phyloP scores from a whole-genome alignment of 92 coral and sea anemone species.

The Desmophyllum pertusum region DNA sequence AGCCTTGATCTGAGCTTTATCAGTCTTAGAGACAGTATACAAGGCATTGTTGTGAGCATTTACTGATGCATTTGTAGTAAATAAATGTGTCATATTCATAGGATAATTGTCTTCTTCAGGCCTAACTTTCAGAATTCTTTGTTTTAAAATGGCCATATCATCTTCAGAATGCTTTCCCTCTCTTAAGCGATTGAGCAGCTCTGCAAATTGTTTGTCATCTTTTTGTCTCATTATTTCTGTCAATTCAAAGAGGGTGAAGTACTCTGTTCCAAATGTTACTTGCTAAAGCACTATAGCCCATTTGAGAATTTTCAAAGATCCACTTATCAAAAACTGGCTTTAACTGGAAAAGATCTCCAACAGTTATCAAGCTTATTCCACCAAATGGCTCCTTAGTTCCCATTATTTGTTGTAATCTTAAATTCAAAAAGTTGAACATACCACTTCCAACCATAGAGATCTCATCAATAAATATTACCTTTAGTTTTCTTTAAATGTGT shows the following conservation, averaged over 20 bases:
- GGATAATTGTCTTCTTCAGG: too few species aligned
- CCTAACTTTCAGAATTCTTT: too few species aligned
- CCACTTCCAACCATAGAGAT: conserved; percentile 66
- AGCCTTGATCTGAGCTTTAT: conserved; percentile 57
- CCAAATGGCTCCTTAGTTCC: too few species aligned
- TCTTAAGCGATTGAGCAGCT: conserved; percentile 62
- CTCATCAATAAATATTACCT: conserved; percentile 59
- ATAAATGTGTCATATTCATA: too few species aligned
- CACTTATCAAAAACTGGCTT: conserved; percentile 52
- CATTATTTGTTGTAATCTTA: too few species aligned
- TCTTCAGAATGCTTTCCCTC: too few species aligned
- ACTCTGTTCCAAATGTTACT: too few species aligned
- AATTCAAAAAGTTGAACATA: conserved; percentile 57
- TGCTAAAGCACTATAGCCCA: conserved; percentile 58
- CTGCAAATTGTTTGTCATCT: conserved; percentile 65
- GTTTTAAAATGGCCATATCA: too few species aligned
- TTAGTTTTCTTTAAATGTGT: conserved; percentile 38
- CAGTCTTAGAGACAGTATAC: conserved; percentile 28
- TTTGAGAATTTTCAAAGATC: conserved; percentile 46
- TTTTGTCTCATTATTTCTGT: conserved; percentile 68
- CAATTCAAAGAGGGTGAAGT: conserved; percentile 47
- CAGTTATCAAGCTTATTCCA: too few species aligned
- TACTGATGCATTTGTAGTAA: too few species aligned
- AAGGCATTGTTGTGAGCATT: too few species aligned
- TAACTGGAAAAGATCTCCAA: too few species aligned